Conservation (phyloP, 2,888 invertebrate species). For the Hemithea aestivaria region DNA sequence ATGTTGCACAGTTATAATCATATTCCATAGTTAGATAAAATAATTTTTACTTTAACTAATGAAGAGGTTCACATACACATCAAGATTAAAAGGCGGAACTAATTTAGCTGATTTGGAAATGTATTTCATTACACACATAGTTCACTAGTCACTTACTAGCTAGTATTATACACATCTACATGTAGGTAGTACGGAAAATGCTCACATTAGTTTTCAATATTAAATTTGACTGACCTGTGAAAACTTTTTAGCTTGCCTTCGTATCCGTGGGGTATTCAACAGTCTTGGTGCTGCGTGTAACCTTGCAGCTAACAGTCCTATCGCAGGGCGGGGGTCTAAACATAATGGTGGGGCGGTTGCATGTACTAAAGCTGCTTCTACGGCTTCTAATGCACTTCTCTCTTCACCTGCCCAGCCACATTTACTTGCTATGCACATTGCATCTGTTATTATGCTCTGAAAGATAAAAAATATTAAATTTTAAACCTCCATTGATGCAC, state of each 20-base stretch:
- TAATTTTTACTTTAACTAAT: too few species aligned
- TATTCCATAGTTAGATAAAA: too few species aligned
- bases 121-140: too few species aligned
- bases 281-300: constrained; percentile 86
- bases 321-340: constrained; percentile 91
- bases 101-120: too few species aligned
- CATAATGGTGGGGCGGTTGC: constrained; percentile 93
- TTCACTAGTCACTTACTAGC: too few species aligned
- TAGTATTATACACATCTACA: too few species aligned
- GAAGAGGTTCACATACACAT: too few species aligned
- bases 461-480: constrained; percentile 29
- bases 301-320: constrained; percentile 86
- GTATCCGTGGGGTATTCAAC: constrained; percentile 86
- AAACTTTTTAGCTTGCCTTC: constrained; percentile 86
- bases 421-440: constrained; percentile 77
- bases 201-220: too few species aligned
- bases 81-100: too few species aligned
- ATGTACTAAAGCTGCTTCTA: constrained; percentile 92
- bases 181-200: too few species aligned
- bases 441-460: constrained; percentile 82
- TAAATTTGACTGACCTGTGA: constrained; percentile 82
- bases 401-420: constrained; percentile 87
- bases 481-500: too few species aligned
- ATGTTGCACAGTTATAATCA: too few species aligned
- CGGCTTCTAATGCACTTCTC: constrained; percentile 77